Percentiles rank a stretch among this genome's conserved stretches.
Conservation (phyloP, 2,888 invertebrate species). For the Macaria notata region DNA sequence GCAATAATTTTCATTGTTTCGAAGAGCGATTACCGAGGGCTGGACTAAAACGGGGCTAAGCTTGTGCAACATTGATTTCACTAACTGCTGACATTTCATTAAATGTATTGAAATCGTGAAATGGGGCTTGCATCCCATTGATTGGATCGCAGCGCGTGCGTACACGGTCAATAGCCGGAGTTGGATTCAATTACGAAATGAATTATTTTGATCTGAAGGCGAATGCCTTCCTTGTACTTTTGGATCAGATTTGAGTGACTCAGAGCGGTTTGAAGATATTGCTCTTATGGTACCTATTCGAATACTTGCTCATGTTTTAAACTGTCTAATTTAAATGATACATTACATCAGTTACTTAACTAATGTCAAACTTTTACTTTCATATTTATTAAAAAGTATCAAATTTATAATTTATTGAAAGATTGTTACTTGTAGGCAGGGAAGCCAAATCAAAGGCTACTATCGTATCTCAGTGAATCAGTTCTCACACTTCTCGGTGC, state of each 20-base stretch:
- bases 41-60: slow-evolving; percentile 47
- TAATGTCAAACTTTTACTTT: no score
- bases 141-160: slow-evolving; percentile 70
- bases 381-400: no score
- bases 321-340: no score
- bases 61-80: slow-evolving; percentile 72
- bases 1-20: slow-evolving; percentile 23
- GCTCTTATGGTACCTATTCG: no score
- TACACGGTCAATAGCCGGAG: slow-evolving; percentile 55
- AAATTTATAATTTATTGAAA: no score
- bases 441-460: slow-evolving; percentile 1
- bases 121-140: slow-evolving; percentile 74
- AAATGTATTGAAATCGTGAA: slow-evolving; percentile 81
- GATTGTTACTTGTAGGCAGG: no score
- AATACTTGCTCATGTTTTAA: no score
- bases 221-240: not conserved
- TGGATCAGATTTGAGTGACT: not conserved
- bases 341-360: no score
- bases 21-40: slow-evolving; percentile 35
- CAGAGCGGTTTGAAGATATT: not conserved
- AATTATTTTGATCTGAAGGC: slow-evolving; percentile 10
- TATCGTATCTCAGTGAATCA: slow-evolving; percentile 6
- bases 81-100: slow-evolving; percentile 79
- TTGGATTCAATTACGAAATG: slow-evolving; percentile 50
- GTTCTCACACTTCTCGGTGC: slow-evolving; percentile 16